Conservation (phyloP, 2,113 vertebrate species). For the Thalassarche chlororhynchos region DNA sequence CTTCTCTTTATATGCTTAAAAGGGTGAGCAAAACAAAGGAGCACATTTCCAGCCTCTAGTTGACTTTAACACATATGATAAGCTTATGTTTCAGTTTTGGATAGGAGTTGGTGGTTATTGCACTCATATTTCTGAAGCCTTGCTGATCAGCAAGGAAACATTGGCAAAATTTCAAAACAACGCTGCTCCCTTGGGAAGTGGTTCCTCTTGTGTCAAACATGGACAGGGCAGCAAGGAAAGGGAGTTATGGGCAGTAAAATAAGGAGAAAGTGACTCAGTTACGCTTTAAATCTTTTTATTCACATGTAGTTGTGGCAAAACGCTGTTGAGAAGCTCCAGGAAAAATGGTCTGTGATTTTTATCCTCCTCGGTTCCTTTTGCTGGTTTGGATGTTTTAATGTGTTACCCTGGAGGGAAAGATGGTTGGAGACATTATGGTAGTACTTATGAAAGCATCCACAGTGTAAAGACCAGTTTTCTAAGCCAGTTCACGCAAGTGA, state of each 20-base stretch:
- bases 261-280: background rate
- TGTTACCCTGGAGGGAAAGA: background rate
- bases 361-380: background rate
- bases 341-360: background rate
- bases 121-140: background rate
- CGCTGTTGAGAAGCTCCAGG: background rate
- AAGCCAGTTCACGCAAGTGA: background rate
- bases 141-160: background rate
- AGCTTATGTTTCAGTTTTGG: background rate
- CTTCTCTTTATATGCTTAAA: constrained; percentile 15
- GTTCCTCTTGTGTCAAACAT: background rate
- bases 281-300: background rate
- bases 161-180: background rate
- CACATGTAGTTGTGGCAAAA: background rate
- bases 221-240: background rate
- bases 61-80: background rate
- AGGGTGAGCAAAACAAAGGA: constrained; percentile 21
- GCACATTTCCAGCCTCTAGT: constrained; percentile 14
- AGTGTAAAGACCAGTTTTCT: background rate
- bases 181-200: background rate
- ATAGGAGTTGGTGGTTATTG: background rate
- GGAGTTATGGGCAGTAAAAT: background rate
- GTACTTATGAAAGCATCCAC: background rate
- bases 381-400: background rate
- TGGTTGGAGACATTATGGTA: background rate